Conservation (phyloP, 2,888 invertebrate species). For the Lepidochrysops patricia region DNA sequence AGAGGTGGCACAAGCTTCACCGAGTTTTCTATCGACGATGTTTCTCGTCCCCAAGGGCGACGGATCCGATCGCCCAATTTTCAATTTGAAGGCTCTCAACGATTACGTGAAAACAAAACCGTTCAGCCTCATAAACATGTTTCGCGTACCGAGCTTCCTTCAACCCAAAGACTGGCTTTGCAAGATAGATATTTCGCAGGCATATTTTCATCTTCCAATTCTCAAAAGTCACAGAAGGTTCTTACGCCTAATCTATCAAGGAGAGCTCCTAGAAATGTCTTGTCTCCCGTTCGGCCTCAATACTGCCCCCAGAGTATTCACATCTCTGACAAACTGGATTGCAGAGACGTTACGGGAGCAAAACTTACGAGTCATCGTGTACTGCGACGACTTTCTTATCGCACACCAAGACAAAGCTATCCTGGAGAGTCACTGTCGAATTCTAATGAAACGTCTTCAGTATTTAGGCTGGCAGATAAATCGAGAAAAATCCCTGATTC, state of each 20-base stretch:
- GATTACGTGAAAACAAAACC: background rate
- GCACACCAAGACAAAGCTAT: background rate
- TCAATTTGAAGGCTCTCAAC: slow-evolving; percentile 1
- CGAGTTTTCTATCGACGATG: slow-evolving; percentile 1
- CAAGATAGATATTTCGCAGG: background rate
- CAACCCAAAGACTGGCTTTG: background rate
- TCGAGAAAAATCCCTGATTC: background rate
- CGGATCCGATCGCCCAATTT: slow-evolving; percentile 11
- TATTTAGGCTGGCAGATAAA: background rate
- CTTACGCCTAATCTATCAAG: background rate
- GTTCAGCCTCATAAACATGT: background rate
- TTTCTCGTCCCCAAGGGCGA: slow-evolving; percentile 11
- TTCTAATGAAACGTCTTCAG: background rate
- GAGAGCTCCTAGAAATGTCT: background rate
- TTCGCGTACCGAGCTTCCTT: background rate
- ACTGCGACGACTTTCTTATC: slow-evolving; percentile 7
- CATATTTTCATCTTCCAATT: background rate
- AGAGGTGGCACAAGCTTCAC: background rate
- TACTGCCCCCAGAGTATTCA: slow-evolving; percentile 1
- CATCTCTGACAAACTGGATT: slow-evolving; percentile 3
- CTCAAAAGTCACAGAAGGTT: background rate
- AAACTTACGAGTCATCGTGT: background rate
- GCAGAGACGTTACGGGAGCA: background rate
- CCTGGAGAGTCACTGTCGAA: background rate
- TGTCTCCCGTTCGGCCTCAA: slow-evolving; percentile 9